A percentile compares a stretch with the other conserved stretches of the same genome.
phyloP scores from a whole-genome alignment of 2,888 invertebrate species.

The Leptopterna dolabrata region DNA sequence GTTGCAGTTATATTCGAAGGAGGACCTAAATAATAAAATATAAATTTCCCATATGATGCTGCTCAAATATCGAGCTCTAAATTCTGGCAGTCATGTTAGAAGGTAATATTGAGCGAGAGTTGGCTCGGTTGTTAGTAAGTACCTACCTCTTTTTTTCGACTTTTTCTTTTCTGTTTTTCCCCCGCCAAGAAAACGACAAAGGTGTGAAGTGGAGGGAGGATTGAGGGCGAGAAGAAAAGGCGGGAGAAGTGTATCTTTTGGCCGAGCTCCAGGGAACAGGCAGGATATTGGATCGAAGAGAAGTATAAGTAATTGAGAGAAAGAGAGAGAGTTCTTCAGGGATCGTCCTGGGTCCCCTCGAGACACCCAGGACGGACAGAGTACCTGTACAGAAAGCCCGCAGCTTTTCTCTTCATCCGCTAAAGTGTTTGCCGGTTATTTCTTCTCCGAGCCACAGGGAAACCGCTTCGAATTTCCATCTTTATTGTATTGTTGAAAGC shows the following conservation, averaged over 20 bases:
- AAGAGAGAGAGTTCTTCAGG: slow-evolving; percentile 21
- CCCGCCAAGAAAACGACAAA: background rate
- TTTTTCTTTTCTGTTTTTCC: background rate
- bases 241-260: slow-evolving; percentile 40
- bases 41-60: no score
- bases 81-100: background rate
- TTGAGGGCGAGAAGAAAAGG: background rate
- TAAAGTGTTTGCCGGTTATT: background rate
- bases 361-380: background rate
- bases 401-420: slow-evolving; percentile 1
- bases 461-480: background rate
- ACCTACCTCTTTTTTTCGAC: background rate
- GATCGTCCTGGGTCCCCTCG: background rate
- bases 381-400: slow-evolving; percentile 5
- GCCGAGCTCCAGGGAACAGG: slow-evolving; percentile 45
- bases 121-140: background rate
- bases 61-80: background rate
- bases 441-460: background rate
- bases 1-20: no score
- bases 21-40: no score
- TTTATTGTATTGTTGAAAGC: background rate
- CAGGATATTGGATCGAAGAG: slow-evolving; percentile 45
- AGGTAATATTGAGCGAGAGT: background rate
- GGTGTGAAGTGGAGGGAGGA: slow-evolving; percentile 27
- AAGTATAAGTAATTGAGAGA: slow-evolving; percentile 52